Percentiles rank a stretch among this genome's conserved stretches.
These are phyloP conservation scores for Stichopus horrens DNA, from an alignment of 53 echinoderm and acorn worm species.

Conservation along the genomic window DNA sequence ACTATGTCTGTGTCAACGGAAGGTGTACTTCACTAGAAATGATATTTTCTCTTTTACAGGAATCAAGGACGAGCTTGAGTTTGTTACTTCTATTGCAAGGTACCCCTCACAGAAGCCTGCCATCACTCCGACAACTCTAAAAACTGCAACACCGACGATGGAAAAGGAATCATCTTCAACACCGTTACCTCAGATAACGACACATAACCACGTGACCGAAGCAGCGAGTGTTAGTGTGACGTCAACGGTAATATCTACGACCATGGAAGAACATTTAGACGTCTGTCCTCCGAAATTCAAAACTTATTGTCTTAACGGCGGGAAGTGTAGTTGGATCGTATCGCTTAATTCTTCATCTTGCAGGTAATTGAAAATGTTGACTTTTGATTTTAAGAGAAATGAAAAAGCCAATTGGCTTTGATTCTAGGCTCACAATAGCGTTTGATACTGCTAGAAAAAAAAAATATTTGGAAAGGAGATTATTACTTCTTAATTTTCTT, in stretches of 20 bases:
- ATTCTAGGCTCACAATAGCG: background rate
- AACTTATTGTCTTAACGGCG: slow-evolving; percentile 77
- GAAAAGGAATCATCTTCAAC: background rate
- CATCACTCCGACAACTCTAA: background rate
- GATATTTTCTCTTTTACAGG: no score
- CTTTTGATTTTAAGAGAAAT: background rate
- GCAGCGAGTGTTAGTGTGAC: slow-evolving; percentile 13
- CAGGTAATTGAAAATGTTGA: slow-evolving; percentile 54
- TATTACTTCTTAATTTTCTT: background rate
- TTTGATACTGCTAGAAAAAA: background rate
- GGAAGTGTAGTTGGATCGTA: slow-evolving; percentile 62
- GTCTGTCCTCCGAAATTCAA: slow-evolving; percentile 57
- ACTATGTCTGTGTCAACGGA: no score
- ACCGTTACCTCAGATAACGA: background rate
- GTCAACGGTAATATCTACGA: background rate
- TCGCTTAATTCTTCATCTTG: slow-evolving; percentile 65
- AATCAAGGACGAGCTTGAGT: background rate
- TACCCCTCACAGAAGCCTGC: background rate
- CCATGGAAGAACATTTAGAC: slow-evolving; percentile 58
- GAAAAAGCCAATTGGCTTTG: background rate
- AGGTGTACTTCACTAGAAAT: no score
- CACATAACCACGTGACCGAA: background rate
- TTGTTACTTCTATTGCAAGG: background rate
- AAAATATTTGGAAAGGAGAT: background rate
- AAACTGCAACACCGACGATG: background rate